Conservation (phyloP, 2,888 invertebrate species). For the Hypolimnas misippus region DNA sequence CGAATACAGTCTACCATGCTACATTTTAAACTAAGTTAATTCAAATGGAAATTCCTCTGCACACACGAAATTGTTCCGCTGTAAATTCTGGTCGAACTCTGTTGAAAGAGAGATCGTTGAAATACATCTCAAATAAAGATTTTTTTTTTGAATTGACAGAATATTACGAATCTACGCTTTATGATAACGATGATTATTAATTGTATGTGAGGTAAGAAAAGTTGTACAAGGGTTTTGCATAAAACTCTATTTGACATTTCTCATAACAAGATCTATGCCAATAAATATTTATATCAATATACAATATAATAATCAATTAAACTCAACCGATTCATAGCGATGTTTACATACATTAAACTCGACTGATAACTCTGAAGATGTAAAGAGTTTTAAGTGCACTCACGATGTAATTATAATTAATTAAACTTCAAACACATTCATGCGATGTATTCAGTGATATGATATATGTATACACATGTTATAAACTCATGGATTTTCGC, state of each 20-base stretch:
- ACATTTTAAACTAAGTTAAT: constrained; percentile 23
- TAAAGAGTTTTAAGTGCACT: not conserved
- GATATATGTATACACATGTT: too few relatives aligned
- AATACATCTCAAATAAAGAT: too few relatives aligned
- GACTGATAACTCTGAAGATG: not conserved
- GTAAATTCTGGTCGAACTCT: constrained; percentile 10
- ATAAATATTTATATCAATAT: too few relatives aligned
- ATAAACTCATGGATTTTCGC: too few relatives aligned
- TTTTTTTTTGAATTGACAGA: too few relatives aligned
- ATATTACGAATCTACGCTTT: not conserved
- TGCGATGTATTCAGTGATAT: too few relatives aligned
- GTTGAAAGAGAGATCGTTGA: not conserved
- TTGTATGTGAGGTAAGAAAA: not conserved
- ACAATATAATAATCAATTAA: too few relatives aligned
- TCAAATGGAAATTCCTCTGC: constrained; percentile 26
- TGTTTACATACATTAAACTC: not conserved
- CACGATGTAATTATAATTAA: constrained; percentile 1
- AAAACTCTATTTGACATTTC: too few relatives aligned
- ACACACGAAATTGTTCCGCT: constrained; percentile 14
- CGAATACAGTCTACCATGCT: constrained; percentile 27
- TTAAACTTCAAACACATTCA: not conserved
- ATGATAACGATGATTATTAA: not conserved
- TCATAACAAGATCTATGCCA: too few relatives aligned
- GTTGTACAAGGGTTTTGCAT: not conserved
- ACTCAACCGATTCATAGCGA: too few relatives aligned